These are phyloP conservation scores for Drosophila punjabiensis DNA, from an alignment of 1,140 invertebrate genomes.

Conservation along the genomic window DNA sequence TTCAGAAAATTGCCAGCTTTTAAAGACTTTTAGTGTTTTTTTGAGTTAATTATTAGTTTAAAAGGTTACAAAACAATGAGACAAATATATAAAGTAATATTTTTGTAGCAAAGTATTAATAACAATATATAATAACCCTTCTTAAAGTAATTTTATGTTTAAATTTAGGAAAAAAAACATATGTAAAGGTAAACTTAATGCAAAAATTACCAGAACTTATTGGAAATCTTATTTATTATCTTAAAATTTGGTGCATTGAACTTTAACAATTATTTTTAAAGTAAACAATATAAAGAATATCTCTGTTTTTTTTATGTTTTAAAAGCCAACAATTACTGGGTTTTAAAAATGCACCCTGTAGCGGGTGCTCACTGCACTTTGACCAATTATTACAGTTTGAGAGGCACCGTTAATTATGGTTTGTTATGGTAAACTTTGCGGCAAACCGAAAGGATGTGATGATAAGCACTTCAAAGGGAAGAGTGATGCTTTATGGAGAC, in stretches of 20 bases:
- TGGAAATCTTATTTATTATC: too few relatives aligned
- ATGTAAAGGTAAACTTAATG: neutral
- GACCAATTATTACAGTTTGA: slow-evolving; percentile 15
- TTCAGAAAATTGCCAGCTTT: neutral
- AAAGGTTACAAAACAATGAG: neutral
- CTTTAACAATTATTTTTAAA: neutral
- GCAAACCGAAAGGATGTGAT: slow-evolving; percentile 10
- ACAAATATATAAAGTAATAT: neutral
- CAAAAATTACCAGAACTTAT: neutral
- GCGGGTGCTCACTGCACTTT: neutral
- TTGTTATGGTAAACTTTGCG: slow-evolving; percentile 19
- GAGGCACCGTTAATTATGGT: neutral
- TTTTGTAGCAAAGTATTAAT: neutral
- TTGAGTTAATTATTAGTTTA: neutral
- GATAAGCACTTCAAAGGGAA: neutral
- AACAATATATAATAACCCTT: neutral
- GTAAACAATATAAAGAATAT: neutral
- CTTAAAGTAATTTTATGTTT: neutral
- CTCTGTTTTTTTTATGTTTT: neutral
- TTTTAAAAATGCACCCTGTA: neutral
- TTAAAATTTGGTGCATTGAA: neutral
- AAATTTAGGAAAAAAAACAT: neutral
- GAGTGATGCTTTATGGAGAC: neutral
- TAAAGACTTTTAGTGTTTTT: neutral
- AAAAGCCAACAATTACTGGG: neutral